Conservation (phyloP, 1,140 invertebrate species). For the Hypsibius dujardini region DNA sequence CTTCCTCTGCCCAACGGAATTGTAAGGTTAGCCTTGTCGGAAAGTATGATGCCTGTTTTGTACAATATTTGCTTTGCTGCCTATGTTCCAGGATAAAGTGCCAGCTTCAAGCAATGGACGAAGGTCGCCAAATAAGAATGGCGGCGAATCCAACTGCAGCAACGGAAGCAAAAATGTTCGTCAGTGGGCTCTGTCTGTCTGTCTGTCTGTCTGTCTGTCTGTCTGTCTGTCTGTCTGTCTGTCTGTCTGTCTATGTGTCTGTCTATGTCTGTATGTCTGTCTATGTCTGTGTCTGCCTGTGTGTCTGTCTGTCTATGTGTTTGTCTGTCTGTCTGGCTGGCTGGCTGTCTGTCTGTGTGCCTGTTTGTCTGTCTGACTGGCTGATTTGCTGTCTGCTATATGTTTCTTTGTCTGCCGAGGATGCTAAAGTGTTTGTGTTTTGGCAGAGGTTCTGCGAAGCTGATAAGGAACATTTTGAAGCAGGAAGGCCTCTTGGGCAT, state of each 20-base stretch:
- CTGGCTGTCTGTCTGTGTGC: no score
- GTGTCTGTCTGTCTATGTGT: no score
- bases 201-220: no score
- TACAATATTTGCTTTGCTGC: neutral
- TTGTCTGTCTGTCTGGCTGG: no score
- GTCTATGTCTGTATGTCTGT: no score
- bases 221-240: no score
- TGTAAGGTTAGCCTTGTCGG: constrained; percentile 31
- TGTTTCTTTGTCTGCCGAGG: no score
- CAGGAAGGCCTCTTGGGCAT: constrained; percentile 60
- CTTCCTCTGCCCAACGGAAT: constrained; percentile 85
- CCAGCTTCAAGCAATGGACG: constrained; percentile 80
- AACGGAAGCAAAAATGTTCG: neutral
- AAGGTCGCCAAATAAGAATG: constrained; percentile 38
- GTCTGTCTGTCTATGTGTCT: no score
- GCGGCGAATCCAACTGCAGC: neutral
- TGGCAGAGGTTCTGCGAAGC: constrained; percentile 45
- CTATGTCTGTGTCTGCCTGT: no score
- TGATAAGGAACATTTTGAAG: constrained; percentile 58
- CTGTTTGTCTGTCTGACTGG: no score
- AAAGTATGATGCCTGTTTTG: neutral
- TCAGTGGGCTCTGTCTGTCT: neutral
- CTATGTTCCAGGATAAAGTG: constrained; percentile 54
- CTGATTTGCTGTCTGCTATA: no score
- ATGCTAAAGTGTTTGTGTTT: no score